Base-by-base conservation (phyloP, 2,113 vertebrate genomes). In the Tetrao urogallus region DNA sequence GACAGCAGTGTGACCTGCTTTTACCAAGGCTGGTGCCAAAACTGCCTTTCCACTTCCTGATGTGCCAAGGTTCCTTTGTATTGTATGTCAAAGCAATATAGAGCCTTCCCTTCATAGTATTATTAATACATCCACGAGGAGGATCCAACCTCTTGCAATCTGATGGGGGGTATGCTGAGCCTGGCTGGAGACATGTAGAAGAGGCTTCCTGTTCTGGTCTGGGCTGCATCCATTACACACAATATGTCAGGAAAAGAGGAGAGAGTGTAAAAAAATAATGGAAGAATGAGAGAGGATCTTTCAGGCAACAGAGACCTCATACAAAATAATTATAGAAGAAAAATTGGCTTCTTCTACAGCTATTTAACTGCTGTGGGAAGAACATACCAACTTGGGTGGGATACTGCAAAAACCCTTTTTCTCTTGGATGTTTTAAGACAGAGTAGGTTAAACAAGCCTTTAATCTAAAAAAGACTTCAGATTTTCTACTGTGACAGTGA, bases 181-280 rank as follows among this genome's bases (percentile, higher is more conserved):
- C 77, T 70, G 75, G 32, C 83, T 88, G 70, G 52, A 87, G 93
- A 89, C 30, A 4, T 0, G 7, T 28, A n/a, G 8, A 54, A 4
- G n/a, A 86, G 8, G 10, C 57, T 91, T 78, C 73, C 76, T 78
- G 69, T 61, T 70, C 90, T 83, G 92, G 69, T 92, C 92, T 95
- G 96, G 93, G 85, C 72, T 34, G 21, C 34, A 71, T 91, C 93
- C 96, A 94, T 90, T 40, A 66, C 88, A 90, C 72, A 95, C 88
- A 96, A n/a, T 63, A 10, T 0, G 7, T 56, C 86, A 56, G 82
- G 74, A 75, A 94, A 82, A 91, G 74, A 84, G 77, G 47, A 89
- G 69, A 86, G 58, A 36, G 82, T 45, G 42, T 71, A n/a, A 89
- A 89, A 93, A 82, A 69, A 76, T 16, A 74, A 48, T 15, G 66